phyloP scores from a whole-genome alignment of 2,797 vertebrate genomes.

The Enoplosus armatus region DNA sequence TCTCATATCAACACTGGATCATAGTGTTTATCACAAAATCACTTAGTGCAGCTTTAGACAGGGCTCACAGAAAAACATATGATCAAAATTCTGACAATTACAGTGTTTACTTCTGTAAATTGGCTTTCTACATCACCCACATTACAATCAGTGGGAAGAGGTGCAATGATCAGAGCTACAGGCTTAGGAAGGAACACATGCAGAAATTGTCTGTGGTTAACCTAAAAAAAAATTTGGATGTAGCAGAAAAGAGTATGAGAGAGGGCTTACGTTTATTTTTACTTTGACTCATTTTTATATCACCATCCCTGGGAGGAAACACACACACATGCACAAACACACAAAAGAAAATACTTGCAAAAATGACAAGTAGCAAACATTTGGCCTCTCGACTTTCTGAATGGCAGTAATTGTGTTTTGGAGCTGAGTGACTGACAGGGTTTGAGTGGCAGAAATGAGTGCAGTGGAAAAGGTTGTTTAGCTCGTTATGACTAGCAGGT shows the following conservation, averaged over 20 bases:
- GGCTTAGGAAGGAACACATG: neutral
- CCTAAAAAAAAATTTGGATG: neutral
- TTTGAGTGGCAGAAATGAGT: slow-evolving; percentile 69
- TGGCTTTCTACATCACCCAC: neutral
- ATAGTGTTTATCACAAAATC: neutral
- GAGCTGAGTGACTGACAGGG: slow-evolving; percentile 56
- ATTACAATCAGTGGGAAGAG: neutral
- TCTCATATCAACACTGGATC: neutral
- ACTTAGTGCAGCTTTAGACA: too few relatives aligned
- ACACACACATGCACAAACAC: neutral
- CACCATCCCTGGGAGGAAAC: neutral
- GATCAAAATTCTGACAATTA: too few relatives aligned
- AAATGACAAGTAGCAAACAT: slow-evolving; percentile 53
- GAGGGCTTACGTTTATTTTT: neutral
- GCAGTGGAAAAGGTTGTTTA: slow-evolving; percentile 66
- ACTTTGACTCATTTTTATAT: neutral
- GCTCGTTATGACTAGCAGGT: slow-evolving; percentile 67
- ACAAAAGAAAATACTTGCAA: slow-evolving; percentile 19
- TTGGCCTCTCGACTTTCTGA: slow-evolving; percentile 61
- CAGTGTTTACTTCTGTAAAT: too few relatives aligned
- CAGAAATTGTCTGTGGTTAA: neutral
- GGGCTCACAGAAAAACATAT: too few relatives aligned
- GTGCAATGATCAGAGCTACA: neutral
- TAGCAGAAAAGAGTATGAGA: neutral
- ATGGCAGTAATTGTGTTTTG: slow-evolving; percentile 68